Percentiles rank a stretch among this genome's conserved stretches.
Evolutionary conservation across 2,113 vertebrate species (phyloP).

Genomic region (Lota lota): DNA sequence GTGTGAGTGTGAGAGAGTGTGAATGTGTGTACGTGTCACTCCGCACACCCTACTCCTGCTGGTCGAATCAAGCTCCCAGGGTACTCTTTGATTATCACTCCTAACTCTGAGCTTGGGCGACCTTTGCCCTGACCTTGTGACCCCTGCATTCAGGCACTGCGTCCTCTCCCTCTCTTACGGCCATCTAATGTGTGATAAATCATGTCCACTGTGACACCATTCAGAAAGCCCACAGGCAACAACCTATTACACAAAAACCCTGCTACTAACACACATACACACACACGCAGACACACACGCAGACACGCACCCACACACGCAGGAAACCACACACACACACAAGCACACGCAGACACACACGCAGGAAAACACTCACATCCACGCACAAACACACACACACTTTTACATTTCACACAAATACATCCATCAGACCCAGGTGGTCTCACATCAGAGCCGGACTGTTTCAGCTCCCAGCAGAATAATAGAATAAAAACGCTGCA

Average conservation of each 20-base stretch:
- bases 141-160: constrained; percentile 44
- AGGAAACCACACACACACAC: constrained; percentile 13
- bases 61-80: constrained; percentile 67
- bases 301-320: constrained; percentile 8
- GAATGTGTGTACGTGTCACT: constrained; percentile 53
- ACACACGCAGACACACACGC: constrained; percentile 18
- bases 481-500: too few relatives aligned
- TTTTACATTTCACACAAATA: neutral
- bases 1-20: constrained; percentile 2
- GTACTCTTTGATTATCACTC: constrained; percentile 72
- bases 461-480: constrained; percentile 2
- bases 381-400: neutral
- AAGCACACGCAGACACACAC: constrained; percentile 2
- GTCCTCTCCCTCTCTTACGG: constrained; percentile 35
- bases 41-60: constrained; percentile 58
- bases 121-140: constrained; percentile 62
- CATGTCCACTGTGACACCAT: constrained; percentile 60
- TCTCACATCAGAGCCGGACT: neutral
- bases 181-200: constrained; percentile 80
- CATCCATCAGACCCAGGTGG: neutral
- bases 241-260: constrained; percentile 11
- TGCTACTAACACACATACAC: constrained; percentile 20
- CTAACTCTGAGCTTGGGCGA: constrained; percentile 63
- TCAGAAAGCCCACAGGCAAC: constrained; percentile 17
- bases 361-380: too few relatives aligned